Base-by-base conservation (phyloP, 2,888 invertebrate genomes). In the Chirona hameri region DNA sequence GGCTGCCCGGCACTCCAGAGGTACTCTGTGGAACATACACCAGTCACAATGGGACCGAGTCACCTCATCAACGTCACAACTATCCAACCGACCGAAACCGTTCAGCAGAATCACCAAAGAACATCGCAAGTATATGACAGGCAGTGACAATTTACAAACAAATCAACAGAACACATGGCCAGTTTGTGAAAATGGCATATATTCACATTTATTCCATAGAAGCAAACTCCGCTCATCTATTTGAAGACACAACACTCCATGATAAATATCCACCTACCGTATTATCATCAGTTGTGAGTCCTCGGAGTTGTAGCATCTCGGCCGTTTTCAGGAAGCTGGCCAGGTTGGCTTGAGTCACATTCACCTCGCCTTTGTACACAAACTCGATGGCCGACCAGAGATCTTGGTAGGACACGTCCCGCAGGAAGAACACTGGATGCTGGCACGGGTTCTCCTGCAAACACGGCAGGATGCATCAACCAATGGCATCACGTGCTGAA, bases 291-390 rank as follows among this genome's bases (percentile, higher is more conserved):
- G 82, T 91, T 82, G 91, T 90, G 60, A 92, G 88, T 29, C 92
- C 92, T 86, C 91, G 91, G 15, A 92, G 91, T 89, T 92, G 92
- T 80, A 92, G 87, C 65, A 92, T 88, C 85, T 92, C 91, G 29
- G 92, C 92, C 15, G 92, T 92, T 86, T 92, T 91, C 82, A 92
- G 87, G 87, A 92, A 92, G 15, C 92, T 91, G 81, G 91, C 89
- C 83, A 92, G 86, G 86, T 92, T 91, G 85, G 91, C 91, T 86
- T 92, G 91, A 85, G 91, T 90, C 84, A 93, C 91, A 86, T 92
- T 91, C 0, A 92, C 92, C 87, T 92, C 92, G 82, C 93, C 93
- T 88, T 92, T 92, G 86, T 93, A 93, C 91, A 93, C 92, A 82
- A 86, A 93, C 83, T 92, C 91, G 84, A 93, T 87, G 81, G 93